These are phyloP conservation scores for Microcebus lehilahytsara DNA, from an alignment of 2,113 vertebrate species.

Conservation along the genomic window DNA sequence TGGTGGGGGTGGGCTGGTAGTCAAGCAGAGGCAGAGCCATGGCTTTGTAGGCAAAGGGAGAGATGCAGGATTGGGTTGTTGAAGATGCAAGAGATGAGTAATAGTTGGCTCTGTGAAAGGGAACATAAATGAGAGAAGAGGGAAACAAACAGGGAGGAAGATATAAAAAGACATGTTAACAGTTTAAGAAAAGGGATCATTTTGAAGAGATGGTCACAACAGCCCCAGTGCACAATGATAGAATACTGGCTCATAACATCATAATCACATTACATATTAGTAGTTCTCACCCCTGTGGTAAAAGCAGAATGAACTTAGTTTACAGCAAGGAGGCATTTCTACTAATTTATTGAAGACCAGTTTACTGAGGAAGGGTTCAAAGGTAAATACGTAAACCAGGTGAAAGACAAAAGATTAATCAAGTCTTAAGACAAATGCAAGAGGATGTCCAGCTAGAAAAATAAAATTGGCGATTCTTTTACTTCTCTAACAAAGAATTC, in stretches of 20 bases:
- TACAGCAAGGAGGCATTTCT: neutral
- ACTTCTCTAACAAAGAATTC: neutral
- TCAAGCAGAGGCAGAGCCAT: neutral
- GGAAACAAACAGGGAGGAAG: neutral
- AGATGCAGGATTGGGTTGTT: neutral
- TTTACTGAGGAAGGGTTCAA: neutral
- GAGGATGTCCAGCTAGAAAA: neutral
- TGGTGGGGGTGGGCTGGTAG: neutral
- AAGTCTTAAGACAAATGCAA: conserved; percentile 5
- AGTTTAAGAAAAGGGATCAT: neutral
- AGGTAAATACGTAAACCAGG: neutral
- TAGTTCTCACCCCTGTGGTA: neutral
- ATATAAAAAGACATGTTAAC: neutral
- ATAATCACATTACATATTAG: neutral
- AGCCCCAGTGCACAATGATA: neutral
- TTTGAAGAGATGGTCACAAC: neutral
- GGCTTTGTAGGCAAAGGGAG: neutral
- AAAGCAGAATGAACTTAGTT: neutral
- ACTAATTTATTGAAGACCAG: neutral
- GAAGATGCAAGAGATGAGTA: neutral
- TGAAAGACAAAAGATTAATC: neutral
- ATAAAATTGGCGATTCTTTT: conserved; percentile 1
- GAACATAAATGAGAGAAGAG: neutral
- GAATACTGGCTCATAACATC: neutral
- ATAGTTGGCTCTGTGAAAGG: neutral